phyloP scores from a whole-genome alignment of 2,888 invertebrate genomes.

The Magallana nippona region DNA sequence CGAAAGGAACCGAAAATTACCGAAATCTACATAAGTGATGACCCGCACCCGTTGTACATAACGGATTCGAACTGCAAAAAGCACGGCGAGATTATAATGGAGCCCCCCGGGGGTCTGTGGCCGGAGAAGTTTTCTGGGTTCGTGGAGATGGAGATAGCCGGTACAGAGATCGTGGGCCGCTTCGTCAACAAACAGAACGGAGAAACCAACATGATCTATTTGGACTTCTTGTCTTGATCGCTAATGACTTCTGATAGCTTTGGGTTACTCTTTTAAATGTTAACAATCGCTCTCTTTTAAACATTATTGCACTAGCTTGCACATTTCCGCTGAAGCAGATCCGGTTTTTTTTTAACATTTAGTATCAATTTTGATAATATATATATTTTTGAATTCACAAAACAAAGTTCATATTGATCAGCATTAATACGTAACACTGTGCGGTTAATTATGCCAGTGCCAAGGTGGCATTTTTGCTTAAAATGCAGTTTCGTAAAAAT shows the following conservation, averaged over 20 bases:
- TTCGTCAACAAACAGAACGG: conserved; percentile 37
- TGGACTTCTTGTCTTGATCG: conserved; percentile 38
- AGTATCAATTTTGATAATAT: too few species aligned
- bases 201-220: conserved; percentile 13
- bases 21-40: conserved; percentile 37
- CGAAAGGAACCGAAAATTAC: conserved; percentile 37
- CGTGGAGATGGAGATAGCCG: conserved; percentile 46
- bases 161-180: conserved; percentile 45
- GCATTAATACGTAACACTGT: too few species aligned
- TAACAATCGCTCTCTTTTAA: too few species aligned
- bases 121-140: conserved; percentile 40
- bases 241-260: not conserved
- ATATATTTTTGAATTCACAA: too few species aligned
- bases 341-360: too few species aligned
- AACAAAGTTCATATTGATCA: too few species aligned
- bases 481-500: too few species aligned
- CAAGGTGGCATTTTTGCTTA: too few species aligned
- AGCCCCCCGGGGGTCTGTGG: conserved; percentile 43
- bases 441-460: too few species aligned
- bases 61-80: conserved; percentile 36
- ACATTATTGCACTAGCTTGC: too few species aligned
- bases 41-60: conserved; percentile 35
- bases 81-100: conserved; percentile 39
- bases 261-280: too few species aligned
- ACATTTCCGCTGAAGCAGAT: too few species aligned